Conservation (phyloP, 2,113 vertebrate genomes). For the Phainopepla nitens region DNA sequence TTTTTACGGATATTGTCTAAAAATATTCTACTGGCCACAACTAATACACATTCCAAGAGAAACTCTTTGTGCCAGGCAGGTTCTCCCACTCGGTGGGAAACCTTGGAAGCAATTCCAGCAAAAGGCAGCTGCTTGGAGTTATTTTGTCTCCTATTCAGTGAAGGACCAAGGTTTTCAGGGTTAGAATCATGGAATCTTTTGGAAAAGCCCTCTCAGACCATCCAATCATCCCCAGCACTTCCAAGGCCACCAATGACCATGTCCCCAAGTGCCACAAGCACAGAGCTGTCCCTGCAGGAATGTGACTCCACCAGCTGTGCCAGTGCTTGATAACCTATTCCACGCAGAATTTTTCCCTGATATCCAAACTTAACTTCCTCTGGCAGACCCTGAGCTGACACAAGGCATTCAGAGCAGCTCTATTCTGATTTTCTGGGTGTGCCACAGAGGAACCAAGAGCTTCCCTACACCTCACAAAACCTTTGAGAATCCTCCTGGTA, state of each 20-base stretch:
- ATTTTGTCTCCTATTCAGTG: background rate
- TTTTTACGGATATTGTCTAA: background rate
- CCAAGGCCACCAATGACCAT: background rate
- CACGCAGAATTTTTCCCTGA: background rate
- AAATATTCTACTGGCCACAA: background rate
- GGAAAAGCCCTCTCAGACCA: background rate
- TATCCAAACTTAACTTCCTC: background rate
- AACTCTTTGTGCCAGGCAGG: background rate
- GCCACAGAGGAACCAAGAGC: background rate
- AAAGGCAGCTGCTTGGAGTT: background rate
- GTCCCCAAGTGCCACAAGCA: no score
- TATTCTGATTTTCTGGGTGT: background rate
- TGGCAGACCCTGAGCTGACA: background rate
- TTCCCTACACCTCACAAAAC: background rate
- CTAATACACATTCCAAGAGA: background rate
- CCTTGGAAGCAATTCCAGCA: background rate
- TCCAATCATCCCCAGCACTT: background rate
- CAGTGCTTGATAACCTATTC: background rate
- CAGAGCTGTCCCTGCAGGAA: background rate
- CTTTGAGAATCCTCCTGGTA: accelerated
- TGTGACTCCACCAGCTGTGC: background rate
- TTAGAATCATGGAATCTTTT: background rate
- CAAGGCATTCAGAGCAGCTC: background rate
- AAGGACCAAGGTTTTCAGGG: background rate
- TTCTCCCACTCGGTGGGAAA: background rate